phyloP scores from a whole-genome alignment of 2,113 vertebrate species.

The Galemys pyrenaicus region DNA sequence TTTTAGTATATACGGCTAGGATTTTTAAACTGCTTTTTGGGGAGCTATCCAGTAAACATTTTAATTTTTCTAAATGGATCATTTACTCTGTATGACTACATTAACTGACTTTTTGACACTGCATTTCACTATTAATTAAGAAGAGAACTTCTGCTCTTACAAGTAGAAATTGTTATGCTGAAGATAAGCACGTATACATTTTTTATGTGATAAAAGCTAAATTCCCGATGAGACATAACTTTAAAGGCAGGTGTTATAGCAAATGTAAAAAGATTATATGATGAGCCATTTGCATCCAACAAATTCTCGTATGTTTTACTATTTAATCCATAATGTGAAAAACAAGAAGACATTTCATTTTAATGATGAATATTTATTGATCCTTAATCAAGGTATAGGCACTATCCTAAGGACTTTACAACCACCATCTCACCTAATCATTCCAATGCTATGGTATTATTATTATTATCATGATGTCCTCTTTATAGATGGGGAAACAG shows the following conservation, averaged over 20 bases:
- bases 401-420: neutral
- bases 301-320: neutral
- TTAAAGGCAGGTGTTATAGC: neutral
- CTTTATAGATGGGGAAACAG: neutral
- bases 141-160: neutral
- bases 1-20: neutral
- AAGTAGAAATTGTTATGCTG: neutral
- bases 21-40: slow-evolving; percentile 27
- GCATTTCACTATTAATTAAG: slow-evolving; percentile 7
- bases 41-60: neutral
- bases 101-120: slow-evolving; percentile 10
- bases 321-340: neutral
- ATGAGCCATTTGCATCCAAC: neutral
- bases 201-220: neutral
- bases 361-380: neutral
- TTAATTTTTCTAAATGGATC: slow-evolving; percentile 55
- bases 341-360: neutral
- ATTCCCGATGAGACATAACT: neutral
- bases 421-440: neutral
- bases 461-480: neutral
- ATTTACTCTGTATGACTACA: slow-evolving; percentile 7
- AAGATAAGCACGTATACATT: neutral
- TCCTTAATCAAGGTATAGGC: neutral
- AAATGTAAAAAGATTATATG: neutral
- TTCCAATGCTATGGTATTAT: neutral